Conservation (phyloP, 2,888 invertebrate genomes). For the Hermaeophaga mercurialis region DNA sequence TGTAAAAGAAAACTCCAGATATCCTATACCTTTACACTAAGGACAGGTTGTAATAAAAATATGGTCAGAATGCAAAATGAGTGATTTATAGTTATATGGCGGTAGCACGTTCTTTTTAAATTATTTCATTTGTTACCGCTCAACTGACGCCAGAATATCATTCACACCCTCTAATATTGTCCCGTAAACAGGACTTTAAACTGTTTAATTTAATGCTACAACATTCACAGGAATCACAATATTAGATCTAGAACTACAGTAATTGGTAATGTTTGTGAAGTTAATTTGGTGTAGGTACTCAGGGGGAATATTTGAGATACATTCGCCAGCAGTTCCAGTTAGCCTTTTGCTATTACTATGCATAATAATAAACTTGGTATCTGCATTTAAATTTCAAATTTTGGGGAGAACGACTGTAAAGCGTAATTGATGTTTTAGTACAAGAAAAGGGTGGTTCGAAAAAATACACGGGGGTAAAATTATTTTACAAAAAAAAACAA, state of each 20-base stretch:
- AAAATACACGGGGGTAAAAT: background rate
- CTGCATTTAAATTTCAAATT: constrained; percentile 30
- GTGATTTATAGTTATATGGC: no score
- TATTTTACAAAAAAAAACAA: background rate
- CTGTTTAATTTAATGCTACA: background rate
- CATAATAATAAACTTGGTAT: constrained; percentile 27
- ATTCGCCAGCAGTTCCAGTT: constrained; percentile 22
- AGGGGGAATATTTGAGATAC: constrained; percentile 35
- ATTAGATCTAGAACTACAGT: constrained; percentile 36
- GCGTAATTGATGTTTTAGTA: constrained; percentile 18
- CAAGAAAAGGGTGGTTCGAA: constrained; percentile 9
- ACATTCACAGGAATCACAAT: constrained; percentile 24
- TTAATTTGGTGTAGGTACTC: constrained; percentile 36
- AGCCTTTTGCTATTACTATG: constrained; percentile 22
- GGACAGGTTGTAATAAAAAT: no score
- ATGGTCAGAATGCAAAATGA: no score
- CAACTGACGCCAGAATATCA: no score
- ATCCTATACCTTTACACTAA: no score
- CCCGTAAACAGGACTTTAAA: background rate
- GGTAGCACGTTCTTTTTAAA: no score
- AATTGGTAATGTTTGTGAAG: constrained; percentile 40
- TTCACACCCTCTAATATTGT: no score
- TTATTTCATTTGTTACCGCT: no score
- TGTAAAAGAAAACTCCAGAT: no score
- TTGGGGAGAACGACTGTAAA: constrained; percentile 14